Evolutionary conservation across 2,797 vertebrate genomes (phyloP).

Genomic region (Tolypeutes matacus): DNA sequence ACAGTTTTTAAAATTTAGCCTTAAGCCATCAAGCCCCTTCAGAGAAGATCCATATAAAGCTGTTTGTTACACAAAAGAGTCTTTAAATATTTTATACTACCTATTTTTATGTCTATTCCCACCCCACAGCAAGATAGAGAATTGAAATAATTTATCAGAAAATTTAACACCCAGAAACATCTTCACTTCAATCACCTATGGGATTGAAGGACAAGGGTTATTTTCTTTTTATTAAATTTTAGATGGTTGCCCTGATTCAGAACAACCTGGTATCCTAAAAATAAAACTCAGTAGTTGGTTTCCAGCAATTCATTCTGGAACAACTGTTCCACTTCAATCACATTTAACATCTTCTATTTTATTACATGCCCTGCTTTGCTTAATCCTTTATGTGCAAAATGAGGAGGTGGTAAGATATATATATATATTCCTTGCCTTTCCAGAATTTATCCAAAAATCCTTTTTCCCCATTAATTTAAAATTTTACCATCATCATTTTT

Average conservation of each 20-base stretch:
- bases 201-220: not conserved
- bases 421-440: not conserved
- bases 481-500: no score
- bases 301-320: not conserved
- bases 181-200: not conserved
- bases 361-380: not conserved
- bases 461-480: not conserved
- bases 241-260: not conserved
- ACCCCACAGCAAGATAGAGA: not conserved
- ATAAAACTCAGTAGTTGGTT: not conserved
- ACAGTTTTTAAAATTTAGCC: not conserved
- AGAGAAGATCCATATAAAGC: not conserved
- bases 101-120: not conserved
- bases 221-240: not conserved
- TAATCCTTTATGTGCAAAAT: not conserved
- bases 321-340: not conserved
- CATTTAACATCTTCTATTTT: not conserved
- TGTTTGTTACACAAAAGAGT: not conserved
- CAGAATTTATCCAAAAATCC: no score
- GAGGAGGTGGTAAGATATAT: no score
- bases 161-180: not conserved
- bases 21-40: not conserved
- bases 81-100: not conserved
- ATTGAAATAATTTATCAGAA: not conserved
- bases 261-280: no score